Evolutionary conservation across 1,140 invertebrate genomes (phyloP).

Genomic region (Papilio machaon): DNA sequence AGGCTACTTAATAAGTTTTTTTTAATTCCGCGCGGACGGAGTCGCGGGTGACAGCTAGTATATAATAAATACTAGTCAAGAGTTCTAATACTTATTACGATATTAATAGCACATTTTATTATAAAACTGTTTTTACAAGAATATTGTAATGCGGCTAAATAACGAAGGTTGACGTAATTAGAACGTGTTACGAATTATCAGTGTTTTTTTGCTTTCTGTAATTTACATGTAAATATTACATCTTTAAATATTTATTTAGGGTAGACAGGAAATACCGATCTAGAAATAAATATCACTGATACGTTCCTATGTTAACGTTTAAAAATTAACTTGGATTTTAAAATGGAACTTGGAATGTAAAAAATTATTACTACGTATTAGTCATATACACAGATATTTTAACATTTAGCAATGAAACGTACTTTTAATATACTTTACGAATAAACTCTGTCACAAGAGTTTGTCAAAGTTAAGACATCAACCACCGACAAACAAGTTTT

Average conservation of each 20-base stretch:
- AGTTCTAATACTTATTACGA: not conserved
- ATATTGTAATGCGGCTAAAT: not conserved
- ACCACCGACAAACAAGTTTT: slow-evolving; percentile 12
- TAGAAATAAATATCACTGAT: not conserved
- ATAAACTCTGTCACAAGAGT: not conserved
- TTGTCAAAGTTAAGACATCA: not conserved
- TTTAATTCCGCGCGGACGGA: no score
- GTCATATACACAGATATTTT: not conserved
- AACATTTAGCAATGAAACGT: no score
- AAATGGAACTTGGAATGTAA: not conserved
- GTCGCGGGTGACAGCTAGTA: no score
- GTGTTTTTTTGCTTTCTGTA: not conserved
- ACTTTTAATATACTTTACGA: not conserved
- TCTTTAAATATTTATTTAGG: not conserved
- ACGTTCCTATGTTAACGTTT: not conserved
- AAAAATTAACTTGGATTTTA: not conserved
- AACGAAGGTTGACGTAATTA: not conserved
- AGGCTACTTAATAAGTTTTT: no score
- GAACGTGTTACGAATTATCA: not conserved
- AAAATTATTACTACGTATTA: not conserved
- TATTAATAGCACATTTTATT: not conserved
- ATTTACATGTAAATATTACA: not conserved
- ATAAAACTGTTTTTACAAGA: not conserved
- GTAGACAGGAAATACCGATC: not conserved
- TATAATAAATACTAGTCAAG: not conserved